Evolutionary conservation across 2,113 vertebrate species (phyloP), one percentile per base, ranked within the genome.

Genomic region (Aleadryas rufinucha): DNA sequence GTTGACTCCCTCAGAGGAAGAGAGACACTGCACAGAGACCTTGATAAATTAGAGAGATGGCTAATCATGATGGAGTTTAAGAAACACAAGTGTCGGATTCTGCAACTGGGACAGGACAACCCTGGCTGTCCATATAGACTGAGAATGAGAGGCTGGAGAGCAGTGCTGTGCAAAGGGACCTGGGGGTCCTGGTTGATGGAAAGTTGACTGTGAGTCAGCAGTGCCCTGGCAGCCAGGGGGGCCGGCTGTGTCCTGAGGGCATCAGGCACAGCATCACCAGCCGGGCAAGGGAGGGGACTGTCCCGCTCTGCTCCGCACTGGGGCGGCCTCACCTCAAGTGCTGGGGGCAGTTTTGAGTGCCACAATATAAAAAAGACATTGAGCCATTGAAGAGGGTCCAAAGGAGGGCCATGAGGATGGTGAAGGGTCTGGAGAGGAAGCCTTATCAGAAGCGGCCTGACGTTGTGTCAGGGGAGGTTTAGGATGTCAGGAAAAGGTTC

Each of bases 51-150:
- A 39, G 24, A 31, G 39, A 31, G 20, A 30, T 10, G 24, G 15
- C 15, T 9, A 47, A 23, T n/a, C 41, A 28, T 11, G 19, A 74
- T 49, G 35, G 42, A 64, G 6, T 23, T 56, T 41, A 49, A 76
- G 30, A 13, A 30, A 49, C 24, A 10, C 15, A 57, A 35, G 30
- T 4, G 28, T 5, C 0, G 0, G 23, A 49, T 24, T 85, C 2
- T 50, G 24, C 13, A 13, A 0, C 30, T 30, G 22, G 49, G 7
- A 6, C 3, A 3, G 28, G 9, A 5, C 68, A 53, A 2, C 27
- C 14, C 33, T 63, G 39, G 11, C 2, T 64, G 14, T 7, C 4
- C 0, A 2, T 12, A 7, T 4, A 54, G 68, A 14, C 17, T 30
- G 33, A 21, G 26, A 44, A 24, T 2, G 21, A 72, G 49, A 22